phyloP scores from a whole-genome alignment of 2,888 invertebrate genomes.

The Crepidodera aurea region DNA sequence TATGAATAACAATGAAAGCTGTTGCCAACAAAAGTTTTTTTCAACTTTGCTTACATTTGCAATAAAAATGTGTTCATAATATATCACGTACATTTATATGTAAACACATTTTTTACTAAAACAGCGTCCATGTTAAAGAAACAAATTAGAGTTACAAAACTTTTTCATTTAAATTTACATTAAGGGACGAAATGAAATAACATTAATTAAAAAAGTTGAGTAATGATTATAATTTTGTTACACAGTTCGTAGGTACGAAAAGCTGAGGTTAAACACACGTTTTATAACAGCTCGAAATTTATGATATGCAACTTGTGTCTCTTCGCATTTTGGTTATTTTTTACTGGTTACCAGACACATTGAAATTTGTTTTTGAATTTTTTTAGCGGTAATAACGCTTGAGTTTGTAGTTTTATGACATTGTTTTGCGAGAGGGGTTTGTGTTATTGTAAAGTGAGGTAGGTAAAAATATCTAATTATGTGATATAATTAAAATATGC shows the following conservation, averaged over 20 bases:
- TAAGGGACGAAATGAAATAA: slow-evolving; percentile 12
- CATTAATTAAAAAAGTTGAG: slow-evolving; percentile 17
- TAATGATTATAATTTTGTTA: slow-evolving; percentile 18
- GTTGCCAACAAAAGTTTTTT: no score
- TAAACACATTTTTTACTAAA: neutral
- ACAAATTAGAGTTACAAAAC: slow-evolving; percentile 14
- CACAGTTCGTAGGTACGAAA: slow-evolving; percentile 5
- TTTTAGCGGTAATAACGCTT: neutral
- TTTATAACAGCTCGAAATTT: slow-evolving; percentile 11
- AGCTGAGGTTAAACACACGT: slow-evolving; percentile 14
- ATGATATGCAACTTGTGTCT: slow-evolving; percentile 6
- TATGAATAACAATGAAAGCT: no score
- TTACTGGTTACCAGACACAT: neutral
- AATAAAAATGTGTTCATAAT: no score
- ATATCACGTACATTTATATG: no score
- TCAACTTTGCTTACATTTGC: no score
- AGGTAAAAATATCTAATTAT: no score
- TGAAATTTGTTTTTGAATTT: slow-evolving; percentile 1
- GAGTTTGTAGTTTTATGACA: neutral
- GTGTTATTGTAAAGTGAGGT: no score
- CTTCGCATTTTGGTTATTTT: neutral
- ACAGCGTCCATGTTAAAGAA: neutral
- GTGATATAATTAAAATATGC: no score
- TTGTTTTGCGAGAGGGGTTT: neutral
- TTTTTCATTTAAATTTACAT: slow-evolving; percentile 15